A percentile compares a stretch with the other conserved stretches of the same genome.
These are phyloP conservation scores for Notothenia rossii DNA, from an alignment of 2,113 vertebrate genomes.

Conservation along the genomic window DNA sequence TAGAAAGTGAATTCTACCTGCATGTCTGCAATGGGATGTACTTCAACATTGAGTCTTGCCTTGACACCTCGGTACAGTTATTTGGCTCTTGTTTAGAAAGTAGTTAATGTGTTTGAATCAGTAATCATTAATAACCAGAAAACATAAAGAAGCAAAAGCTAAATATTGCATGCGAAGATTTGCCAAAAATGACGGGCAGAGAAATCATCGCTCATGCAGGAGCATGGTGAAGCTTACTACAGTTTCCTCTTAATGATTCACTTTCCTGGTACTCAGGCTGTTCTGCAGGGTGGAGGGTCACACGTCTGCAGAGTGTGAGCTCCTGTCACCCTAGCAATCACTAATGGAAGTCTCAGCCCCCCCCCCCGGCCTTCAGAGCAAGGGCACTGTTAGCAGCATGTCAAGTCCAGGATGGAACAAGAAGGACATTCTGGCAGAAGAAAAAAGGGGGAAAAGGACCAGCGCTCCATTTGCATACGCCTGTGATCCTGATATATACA, in stretches of 20 bases:
- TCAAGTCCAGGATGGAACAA: constrained; percentile 79
- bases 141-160: background rate
- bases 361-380: constrained; percentile 73
- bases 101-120: background rate
- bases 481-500: constrained; percentile 86
- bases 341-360: constrained; percentile 68
- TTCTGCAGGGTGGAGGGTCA: constrained; percentile 62
- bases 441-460: constrained; percentile 64
- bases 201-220: constrained; percentile 30
- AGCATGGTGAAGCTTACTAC: constrained; percentile 20
- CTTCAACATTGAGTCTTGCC: background rate
- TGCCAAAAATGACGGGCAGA: background rate
- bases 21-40: background rate
- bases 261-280: constrained; percentile 36
- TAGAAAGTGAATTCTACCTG: background rate
- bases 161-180: constrained; percentile 2
- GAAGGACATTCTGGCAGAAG: constrained; percentile 77
- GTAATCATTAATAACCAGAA: background rate
- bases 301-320: constrained; percentile 43
- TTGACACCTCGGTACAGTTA: background rate
- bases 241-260: constrained; percentile 66
- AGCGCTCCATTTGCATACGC: constrained; percentile 77
- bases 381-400: constrained; percentile 78
- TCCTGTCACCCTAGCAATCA: constrained; percentile 72
- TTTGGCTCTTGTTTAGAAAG: background rate